phyloP scores from a whole-genome alignment of 2,113 vertebrate genomes.

The Galbula dea region DNA sequence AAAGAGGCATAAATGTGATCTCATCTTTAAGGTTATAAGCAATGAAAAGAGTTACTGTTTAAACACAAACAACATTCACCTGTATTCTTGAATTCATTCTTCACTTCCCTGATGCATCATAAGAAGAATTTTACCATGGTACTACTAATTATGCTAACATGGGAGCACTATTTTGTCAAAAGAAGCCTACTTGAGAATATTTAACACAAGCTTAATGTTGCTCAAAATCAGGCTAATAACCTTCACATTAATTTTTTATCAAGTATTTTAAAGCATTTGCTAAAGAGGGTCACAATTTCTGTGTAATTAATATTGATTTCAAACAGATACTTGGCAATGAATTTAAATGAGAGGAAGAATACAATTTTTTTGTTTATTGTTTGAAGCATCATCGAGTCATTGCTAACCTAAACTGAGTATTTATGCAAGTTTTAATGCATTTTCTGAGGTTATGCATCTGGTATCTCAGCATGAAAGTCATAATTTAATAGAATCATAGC shows the following conservation, averaged over 20 bases:
- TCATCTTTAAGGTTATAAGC: neutral
- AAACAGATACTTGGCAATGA: conserved; percentile 7
- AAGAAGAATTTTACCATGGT: conserved; percentile 28
- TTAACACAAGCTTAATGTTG: conserved; percentile 25
- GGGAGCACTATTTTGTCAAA: conserved; percentile 49
- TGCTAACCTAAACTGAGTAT: neutral
- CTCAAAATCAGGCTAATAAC: conserved; percentile 52
- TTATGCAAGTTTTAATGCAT: neutral
- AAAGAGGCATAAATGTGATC: neutral
- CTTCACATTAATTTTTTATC: conserved; percentile 60
- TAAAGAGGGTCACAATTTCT: conserved; percentile 43
- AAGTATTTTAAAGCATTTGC: conserved; percentile 54
- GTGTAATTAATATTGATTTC: conserved; percentile 55
- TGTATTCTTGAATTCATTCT: neutral
- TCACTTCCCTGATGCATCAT: neutral
- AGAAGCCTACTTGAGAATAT: conserved; percentile 34
- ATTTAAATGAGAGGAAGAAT: conserved; percentile 17
- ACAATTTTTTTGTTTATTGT: neutral
- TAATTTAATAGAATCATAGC: neutral
- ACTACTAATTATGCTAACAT: conserved; percentile 47
- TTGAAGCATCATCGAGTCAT: neutral
- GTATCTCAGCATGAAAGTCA: neutral
- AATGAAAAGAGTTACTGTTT: neutral
- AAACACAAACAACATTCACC: neutral
- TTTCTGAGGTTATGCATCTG: neutral